These are phyloP conservation scores for Timema podura DNA, from an alignment of 2,888 invertebrate species.

Conservation along the genomic window DNA sequence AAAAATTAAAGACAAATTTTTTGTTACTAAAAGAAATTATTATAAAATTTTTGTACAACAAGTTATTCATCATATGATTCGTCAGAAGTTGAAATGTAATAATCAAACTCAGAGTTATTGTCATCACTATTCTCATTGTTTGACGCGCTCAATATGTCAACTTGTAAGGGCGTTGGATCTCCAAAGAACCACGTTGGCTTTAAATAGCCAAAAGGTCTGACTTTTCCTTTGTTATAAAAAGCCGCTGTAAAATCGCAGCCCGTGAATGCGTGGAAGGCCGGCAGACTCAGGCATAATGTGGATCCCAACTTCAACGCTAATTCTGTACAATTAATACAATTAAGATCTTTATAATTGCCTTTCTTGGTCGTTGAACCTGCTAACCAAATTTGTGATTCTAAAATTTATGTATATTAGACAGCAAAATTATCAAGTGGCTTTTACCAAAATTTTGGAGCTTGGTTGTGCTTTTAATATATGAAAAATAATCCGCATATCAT, in stretches of 20 bases:
- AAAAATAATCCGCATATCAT: slow-evolving; percentile 36
- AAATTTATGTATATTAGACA: slow-evolving; percentile 37
- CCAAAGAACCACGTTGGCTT: no score
- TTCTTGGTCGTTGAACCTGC: slow-evolving; percentile 20
- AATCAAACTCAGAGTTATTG: no score
- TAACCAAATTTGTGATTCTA: slow-evolving; percentile 33
- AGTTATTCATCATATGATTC: not conserved
- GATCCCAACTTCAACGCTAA: slow-evolving; percentile 36
- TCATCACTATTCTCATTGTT: no score
- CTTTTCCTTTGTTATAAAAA: not conserved
- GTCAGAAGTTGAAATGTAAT: not conserved
- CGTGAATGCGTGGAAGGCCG: slow-evolving; percentile 13
- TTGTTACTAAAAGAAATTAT: not conserved
- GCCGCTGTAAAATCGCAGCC: slow-evolving; percentile 14
- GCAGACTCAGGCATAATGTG: slow-evolving; percentile 28
- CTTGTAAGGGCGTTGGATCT: no score
- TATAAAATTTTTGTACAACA: not conserved
- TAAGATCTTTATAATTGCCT: slow-evolving; percentile 25
- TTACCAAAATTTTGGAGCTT: slow-evolving; percentile 35
- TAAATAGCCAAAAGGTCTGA: not conserved
- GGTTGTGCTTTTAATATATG: slow-evolving; percentile 32
- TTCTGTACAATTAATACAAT: slow-evolving; percentile 35
- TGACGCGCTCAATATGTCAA: no score
- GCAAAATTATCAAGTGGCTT: slow-evolving; percentile 35
- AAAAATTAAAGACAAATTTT: not conserved